These are phyloP conservation scores for Corythornis cristatus DNA, from an alignment of 2,113 vertebrate genomes.

Conservation along the genomic window DNA sequence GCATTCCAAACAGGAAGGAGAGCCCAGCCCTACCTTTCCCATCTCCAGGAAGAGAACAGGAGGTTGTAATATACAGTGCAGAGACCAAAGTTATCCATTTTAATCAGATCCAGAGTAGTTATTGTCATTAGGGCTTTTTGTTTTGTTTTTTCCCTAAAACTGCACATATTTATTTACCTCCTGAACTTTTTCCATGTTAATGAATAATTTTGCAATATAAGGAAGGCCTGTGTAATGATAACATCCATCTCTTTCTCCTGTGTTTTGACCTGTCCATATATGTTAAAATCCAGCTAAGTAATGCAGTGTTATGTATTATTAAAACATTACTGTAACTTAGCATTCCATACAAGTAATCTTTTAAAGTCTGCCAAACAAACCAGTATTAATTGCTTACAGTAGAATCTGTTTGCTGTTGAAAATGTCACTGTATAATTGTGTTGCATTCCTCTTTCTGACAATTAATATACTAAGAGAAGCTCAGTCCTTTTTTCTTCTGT, in stretches of 20 bases:
- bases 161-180: not conserved
- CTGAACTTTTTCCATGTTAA: not conserved
- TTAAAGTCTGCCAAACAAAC: constrained; percentile 70
- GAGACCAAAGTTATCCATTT: not conserved
- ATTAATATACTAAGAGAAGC: constrained; percentile 65
- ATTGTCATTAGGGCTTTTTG: not conserved
- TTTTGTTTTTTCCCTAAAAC: not conserved
- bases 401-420: constrained; percentile 74
- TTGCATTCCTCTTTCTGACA: constrained; percentile 67
- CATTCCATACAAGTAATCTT: constrained; percentile 63
- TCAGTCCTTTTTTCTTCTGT: constrained; percentile 33
- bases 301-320: constrained; percentile 45
- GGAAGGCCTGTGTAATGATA: not conserved
- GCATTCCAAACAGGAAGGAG: not conserved
- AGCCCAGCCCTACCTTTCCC: not conserved
- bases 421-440: constrained; percentile 77
- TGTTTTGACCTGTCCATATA: not conserved
- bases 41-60: not conserved
- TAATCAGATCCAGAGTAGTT: not conserved
- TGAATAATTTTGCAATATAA: not conserved
- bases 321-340: constrained; percentile 48
- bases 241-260: not conserved
- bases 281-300: not conserved
- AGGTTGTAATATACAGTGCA: fast-evolving
- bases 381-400: constrained; percentile 73